phyloP scores from a whole-genome alignment of 2,888 invertebrate species.

The Cantharis rustica region DNA sequence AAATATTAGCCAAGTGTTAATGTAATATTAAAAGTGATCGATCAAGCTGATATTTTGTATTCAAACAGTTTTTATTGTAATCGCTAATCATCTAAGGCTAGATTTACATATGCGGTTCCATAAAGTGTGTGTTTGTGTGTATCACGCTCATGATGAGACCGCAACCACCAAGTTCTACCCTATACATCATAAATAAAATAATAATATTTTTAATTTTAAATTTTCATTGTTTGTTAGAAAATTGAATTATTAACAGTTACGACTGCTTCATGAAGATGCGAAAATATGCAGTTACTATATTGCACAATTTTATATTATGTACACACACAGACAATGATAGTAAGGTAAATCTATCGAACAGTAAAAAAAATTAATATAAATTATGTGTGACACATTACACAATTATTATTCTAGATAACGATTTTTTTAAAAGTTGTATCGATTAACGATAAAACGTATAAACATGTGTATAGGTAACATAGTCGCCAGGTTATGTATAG shows the following conservation, averaged over 20 bases:
- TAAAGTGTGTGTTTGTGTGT: not conserved
- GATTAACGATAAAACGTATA: constrained; percentile 43
- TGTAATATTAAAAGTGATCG: not conserved
- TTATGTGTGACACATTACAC: not conserved
- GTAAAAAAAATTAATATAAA: not conserved
- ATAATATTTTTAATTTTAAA: not conserved
- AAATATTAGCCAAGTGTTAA: not conserved
- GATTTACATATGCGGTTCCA: not conserved
- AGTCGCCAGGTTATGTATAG: constrained; percentile 39
- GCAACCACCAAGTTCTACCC: not conserved
- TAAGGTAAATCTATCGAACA: not conserved
- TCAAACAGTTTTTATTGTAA: not conserved
- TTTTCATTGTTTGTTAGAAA: not conserved
- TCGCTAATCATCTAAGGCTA: not conserved
- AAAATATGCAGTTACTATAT: not conserved
- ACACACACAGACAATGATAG: not conserved
- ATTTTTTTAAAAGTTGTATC: constrained; percentile 34
- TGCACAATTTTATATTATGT: not conserved
- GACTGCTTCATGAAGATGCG: not conserved
- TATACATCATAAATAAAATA: not conserved
- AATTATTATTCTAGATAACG: constrained; percentile 9
- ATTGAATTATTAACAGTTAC: not conserved
- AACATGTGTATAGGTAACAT: constrained; percentile 41
- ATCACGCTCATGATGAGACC: not conserved
- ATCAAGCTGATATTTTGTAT: not conserved